Base-by-base conservation (phyloP, 2,888 invertebrate species). In the Silvanus unidentatus region DNA sequence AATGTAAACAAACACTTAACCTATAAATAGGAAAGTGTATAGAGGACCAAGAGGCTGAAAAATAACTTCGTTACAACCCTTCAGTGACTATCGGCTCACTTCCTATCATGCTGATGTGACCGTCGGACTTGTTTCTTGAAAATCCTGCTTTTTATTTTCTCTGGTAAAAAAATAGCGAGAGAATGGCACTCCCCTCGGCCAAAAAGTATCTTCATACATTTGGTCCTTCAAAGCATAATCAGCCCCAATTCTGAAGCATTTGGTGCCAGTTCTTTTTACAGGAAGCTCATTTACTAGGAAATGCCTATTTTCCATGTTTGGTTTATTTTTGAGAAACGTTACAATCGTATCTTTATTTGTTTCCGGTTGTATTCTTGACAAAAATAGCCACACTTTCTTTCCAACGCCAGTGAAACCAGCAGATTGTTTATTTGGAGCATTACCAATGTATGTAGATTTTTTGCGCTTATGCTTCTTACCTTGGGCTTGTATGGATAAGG, bases 231-330 rank as follows among this genome's bases (percentile, higher is more conserved):
- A 35, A 12, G 6, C 11, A 12, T 35, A 35, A 12, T 35, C 35
- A 11, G 35, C 35, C 6, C 35, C 35, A 6, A 35, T 12, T 35
- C 13, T 35, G 35, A 35, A 35, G 11, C 35, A 35, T 12, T 35
- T 35, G 9, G 35, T 35, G 6, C 13, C 13, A 6, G 6, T 12
- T 8, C 35, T 8, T 12, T 35, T 12, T 9, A 35, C 6, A 9
- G 6, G 11, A 9, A 35, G 13, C 11, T 35, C 35, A 9, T 35
- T 12, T 9, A 35, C 35, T 11, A 11, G 9, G 13, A 35, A 35
- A 12, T 8, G 6, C 13, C 35, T 12, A 11, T 35, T 12, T 35
- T 35, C 35, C 35, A 35, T 35, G 13, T 12, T 12, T 11, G 35
- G 35, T 12, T 35, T 35, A 12, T 6, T 11, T 35, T 35, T 35